These are phyloP conservation scores for Pedetes capensis DNA, from an alignment of 2,113 vertebrate species.

Conservation along the genomic window DNA sequence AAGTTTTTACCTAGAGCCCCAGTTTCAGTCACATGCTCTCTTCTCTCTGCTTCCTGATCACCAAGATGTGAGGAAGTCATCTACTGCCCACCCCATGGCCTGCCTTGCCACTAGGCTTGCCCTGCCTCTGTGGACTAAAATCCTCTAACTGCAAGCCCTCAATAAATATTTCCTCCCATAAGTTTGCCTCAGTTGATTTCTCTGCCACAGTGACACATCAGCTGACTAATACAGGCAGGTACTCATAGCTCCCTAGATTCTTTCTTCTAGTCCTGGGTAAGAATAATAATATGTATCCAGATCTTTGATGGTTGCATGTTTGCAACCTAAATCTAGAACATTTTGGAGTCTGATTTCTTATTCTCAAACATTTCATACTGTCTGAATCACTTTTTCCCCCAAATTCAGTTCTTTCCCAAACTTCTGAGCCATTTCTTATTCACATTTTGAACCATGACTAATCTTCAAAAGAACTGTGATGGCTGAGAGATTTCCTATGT, in stretches of 20 bases:
- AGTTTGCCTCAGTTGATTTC: no score
- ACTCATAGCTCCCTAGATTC: not conserved
- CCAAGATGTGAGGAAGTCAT: no score
- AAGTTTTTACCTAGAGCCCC: no score
- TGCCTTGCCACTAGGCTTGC: no score
- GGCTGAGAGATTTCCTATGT: not conserved
- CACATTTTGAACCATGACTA: conserved; percentile 43
- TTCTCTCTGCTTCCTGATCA: no score
- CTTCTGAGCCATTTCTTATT: conserved; percentile 25
- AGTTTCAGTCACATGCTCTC: no score
- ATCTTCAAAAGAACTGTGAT: not conserved
- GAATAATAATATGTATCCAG: not conserved
- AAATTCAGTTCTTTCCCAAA: not conserved
- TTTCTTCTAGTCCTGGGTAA: not conserved
- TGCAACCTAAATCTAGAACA: not conserved
- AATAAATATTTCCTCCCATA: no score
- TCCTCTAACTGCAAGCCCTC: no score
- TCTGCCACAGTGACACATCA: no score
- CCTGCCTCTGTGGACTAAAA: no score
- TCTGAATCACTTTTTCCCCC: conserved; percentile 56
- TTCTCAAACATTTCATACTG: not conserved
- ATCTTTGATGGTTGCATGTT: not conserved
- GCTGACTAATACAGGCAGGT: no score
- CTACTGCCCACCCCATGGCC: no score
- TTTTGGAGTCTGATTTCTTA: not conserved